These are phyloP conservation scores for Saguinus midas DNA, from an alignment of 2,113 vertebrate species.

Conservation along the genomic window DNA sequence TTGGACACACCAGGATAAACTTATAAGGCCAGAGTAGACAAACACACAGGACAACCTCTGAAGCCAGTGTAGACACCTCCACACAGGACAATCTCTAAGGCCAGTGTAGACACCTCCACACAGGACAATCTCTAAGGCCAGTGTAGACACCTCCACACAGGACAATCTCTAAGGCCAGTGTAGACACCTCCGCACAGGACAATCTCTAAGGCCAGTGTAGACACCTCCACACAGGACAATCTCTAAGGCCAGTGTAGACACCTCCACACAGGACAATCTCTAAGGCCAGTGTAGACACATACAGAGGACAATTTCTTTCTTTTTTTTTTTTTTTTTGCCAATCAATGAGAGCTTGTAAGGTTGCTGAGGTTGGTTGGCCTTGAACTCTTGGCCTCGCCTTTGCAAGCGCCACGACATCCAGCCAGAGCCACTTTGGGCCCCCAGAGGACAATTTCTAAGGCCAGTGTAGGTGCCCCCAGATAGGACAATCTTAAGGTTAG, in stretches of 20 bases:
- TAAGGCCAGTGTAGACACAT: neutral
- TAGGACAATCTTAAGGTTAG: too few relatives aligned
- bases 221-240: fast-evolving
- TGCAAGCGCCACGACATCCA: too few relatives aligned
- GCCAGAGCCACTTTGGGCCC: too few relatives aligned
- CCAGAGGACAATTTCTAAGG: too few relatives aligned
- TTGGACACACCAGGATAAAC: neutral
- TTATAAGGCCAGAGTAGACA: neutral
- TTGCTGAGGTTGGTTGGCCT: too few relatives aligned
- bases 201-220: neutral
- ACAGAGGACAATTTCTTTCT: fast-evolving
- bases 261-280: neutral
- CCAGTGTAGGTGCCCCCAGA: too few relatives aligned
- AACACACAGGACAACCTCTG: neutral
- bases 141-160: neutral
- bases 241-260: neutral
- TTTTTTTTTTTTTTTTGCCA: too few relatives aligned
- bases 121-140: neutral
- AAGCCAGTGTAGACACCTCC: neutral
- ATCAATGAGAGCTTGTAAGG: too few relatives aligned
- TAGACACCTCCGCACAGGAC: neutral
- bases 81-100: neutral
- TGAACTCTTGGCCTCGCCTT: too few relatives aligned
- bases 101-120: neutral
- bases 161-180: neutral